phyloP scores from a whole-genome alignment of 2,113 vertebrate genomes.

The Nycticorax nycticorax region DNA sequence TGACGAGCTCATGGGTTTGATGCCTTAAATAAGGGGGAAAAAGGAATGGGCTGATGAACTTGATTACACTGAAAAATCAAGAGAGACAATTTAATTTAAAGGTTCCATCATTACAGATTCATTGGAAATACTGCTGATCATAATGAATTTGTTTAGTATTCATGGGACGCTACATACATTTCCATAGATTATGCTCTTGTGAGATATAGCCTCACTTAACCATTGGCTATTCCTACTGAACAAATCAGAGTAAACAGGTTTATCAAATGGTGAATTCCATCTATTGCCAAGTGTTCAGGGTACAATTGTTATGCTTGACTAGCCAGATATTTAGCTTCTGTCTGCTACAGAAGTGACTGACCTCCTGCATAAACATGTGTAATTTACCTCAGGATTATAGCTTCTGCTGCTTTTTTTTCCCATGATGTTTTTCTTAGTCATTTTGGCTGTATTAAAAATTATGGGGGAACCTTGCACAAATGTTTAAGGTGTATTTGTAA shows the following conservation, averaged over 20 bases:
- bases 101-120: neutral
- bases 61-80: constrained; percentile 19
- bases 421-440: neutral
- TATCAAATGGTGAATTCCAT: neutral
- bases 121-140: constrained; percentile 1
- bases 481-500: neutral
- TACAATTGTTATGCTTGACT: constrained; percentile 12
- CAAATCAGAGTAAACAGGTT: constrained; percentile 19
- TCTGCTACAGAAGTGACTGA: neutral
- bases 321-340: neutral
- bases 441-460: neutral
- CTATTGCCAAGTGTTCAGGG: neutral
- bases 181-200: constrained; percentile 19
- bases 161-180: neutral
- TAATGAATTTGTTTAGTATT: constrained; percentile 30
- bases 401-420: neutral
- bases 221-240: neutral
- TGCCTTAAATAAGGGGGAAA: neutral
- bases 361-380: neutral
- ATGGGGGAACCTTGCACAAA: neutral
- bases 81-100: constrained; percentile 26
- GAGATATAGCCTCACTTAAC: constrained; percentile 29
- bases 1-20: neutral
- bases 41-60: neutral
- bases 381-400: constrained; percentile 6